Conservation (phyloP, 1,140 invertebrate genomes). For the Branchinecta lynchi region DNA sequence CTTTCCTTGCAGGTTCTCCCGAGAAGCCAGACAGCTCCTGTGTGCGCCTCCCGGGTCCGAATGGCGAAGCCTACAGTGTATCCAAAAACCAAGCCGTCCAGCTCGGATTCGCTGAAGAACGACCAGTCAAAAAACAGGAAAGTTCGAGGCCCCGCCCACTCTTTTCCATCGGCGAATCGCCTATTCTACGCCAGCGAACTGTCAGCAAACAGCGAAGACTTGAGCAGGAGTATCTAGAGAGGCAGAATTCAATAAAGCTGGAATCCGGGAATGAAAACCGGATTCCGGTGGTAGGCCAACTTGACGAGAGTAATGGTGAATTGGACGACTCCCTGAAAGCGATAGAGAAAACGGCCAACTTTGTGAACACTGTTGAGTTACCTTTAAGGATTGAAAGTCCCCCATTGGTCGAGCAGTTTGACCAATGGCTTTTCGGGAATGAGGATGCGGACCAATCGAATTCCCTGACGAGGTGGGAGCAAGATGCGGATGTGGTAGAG, state of each 20-base stretch:
- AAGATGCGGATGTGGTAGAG: not conserved
- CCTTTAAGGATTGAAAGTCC: constrained; percentile 1
- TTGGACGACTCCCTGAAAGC: not conserved
- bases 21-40: constrained; percentile 36
- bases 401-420: not conserved
- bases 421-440: not conserved
- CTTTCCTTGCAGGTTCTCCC: not conserved
- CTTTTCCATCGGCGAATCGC: not conserved
- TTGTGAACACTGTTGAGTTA: not conserved
- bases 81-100: constrained; percentile 72
- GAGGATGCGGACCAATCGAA: not conserved
- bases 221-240: no score
- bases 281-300: not conserved
- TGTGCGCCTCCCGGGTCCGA: constrained; percentile 61
- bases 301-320: not conserved
- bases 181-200: not conserved
- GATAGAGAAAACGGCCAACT: not conserved
- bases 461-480: not conserved
- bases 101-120: constrained; percentile 24
- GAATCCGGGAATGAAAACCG: not conserved
- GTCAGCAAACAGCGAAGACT: no score
- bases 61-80: constrained; percentile 68
- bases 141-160: no score
- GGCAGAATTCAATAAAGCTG: not conserved
- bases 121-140: no score